A percentile compares a stretch with the other conserved stretches of the same genome.
Conservation (phyloP, 2,888 invertebrate genomes). For the Agapetus fuscipes region DNA sequence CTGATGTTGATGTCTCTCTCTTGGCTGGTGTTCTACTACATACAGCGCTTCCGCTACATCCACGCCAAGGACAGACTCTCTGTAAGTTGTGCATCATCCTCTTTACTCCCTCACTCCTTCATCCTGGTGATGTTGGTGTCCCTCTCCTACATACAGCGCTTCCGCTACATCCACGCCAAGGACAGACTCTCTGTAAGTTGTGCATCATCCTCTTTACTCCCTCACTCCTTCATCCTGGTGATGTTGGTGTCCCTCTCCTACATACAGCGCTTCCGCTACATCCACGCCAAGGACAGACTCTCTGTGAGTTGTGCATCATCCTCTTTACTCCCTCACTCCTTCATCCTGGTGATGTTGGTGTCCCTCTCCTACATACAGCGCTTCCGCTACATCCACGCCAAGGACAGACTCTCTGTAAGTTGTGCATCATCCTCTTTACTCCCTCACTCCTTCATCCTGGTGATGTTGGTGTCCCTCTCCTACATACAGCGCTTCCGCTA, state of each 20-base stretch:
- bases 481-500: conserved; percentile 92
- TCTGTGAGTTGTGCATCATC: too few species aligned
- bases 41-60: conserved; percentile 87
- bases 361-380: conserved; percentile 90
- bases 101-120: too few species aligned
- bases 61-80: conserved; percentile 91
- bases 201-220: too few species aligned
- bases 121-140: conserved; percentile 93
- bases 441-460: conserved; percentile 91
- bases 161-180: conserved; percentile 90
- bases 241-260: conserved; percentile 93
- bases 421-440: too few species aligned
- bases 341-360: conserved; percentile 91
- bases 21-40: conserved; percentile 94
- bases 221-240: conserved; percentile 90
- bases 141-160: conserved; percentile 86
- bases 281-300: conserved; percentile 88
- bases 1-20: conserved; percentile 90
- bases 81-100: too few species aligned
- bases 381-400: conserved; percentile 89
- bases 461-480: conserved; percentile 89
- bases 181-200: conserved; percentile 82
- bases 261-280: conserved; percentile 87
- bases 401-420: conserved; percentile 83
- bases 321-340: too few species aligned